Conservation (phyloP, 2,888 invertebrate species). For the Gerris lacustris region DNA sequence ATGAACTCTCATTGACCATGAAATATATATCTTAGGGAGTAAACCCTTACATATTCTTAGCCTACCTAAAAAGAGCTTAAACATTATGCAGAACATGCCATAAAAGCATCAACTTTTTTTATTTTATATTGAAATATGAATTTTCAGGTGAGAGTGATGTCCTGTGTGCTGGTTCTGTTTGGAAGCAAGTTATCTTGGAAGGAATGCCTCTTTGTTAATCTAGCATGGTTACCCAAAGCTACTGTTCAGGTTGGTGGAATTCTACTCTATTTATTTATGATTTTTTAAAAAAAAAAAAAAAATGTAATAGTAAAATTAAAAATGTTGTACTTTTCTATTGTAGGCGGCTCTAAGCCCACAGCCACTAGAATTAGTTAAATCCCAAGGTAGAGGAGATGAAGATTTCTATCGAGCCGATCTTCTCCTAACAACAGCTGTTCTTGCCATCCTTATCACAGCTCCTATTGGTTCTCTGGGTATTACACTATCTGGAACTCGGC, state of each 20-base stretch:
- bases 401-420: conserved; percentile 36
- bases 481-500: neutral
- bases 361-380: conserved; percentile 51
- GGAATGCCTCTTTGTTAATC: conserved; percentile 56
- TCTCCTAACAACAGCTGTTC: conserved; percentile 35
- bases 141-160: conserved; percentile 42
- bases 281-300: neutral
- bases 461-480: conserved; percentile 32
- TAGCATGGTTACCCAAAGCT: conserved; percentile 66
- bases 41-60: too few relatives aligned
- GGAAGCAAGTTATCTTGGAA: conserved; percentile 46
- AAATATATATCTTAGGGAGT: too few relatives aligned
- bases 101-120: too few relatives aligned
- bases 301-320: neutral
- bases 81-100: too few relatives aligned
- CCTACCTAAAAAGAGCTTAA: too few relatives aligned
- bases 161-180: conserved; percentile 40
- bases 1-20: too few relatives aligned
- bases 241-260: conserved; percentile 53
- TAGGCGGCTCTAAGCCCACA: conserved; percentile 71
- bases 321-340: conserved; percentile 26
- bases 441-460: conserved; percentile 36
- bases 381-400: conserved; percentile 33
- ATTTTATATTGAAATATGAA: neutral
- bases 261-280: neutral